Evolutionary conservation across 1,140 invertebrate species (phyloP).

Genomic region (Brachystomella parvula): DNA sequence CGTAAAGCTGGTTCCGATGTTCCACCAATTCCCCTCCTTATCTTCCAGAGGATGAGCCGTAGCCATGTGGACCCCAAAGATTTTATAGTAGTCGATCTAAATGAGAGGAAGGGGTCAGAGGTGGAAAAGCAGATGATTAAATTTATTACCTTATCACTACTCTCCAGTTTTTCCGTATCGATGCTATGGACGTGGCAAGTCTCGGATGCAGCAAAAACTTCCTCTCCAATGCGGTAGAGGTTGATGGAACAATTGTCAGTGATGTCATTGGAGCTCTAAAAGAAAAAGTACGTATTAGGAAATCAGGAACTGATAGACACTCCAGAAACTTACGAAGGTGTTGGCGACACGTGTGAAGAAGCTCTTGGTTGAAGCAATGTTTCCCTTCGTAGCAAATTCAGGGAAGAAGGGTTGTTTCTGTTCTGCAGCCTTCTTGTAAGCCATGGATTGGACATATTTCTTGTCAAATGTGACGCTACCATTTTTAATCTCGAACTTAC

Average conservation of each 20-base stretch:
- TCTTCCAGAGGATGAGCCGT: conserved; percentile 42
- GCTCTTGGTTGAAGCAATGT: conserved; percentile 43
- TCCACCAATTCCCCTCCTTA: conserved; percentile 43
- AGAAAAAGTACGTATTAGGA: not conserved
- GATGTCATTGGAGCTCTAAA: conserved; percentile 30
- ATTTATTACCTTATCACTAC: conserved; percentile 45
- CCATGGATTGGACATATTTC: conserved; percentile 43
- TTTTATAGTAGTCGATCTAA: conserved; percentile 41
- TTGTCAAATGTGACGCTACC: conserved; percentile 40
- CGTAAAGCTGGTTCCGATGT: conserved; percentile 42
- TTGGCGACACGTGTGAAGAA: conserved; percentile 42
- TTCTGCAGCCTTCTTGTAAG: conserved; percentile 43
- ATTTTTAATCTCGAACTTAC: conserved; percentile 42
- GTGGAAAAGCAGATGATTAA: not conserved
- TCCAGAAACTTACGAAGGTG: conserved; percentile 38
- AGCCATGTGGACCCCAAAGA: conserved; percentile 42
- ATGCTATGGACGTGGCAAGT: conserved; percentile 34
- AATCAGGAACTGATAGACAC: not conserved
- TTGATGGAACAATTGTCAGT: conserved; percentile 45
- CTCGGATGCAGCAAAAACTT: conserved; percentile 45
- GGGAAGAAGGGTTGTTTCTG: conserved; percentile 43
- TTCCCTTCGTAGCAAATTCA: conserved; percentile 46
- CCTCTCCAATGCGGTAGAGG: conserved; percentile 42
- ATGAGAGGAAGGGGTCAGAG: not conserved
- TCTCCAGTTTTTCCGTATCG: conserved; percentile 40